Evolutionary conservation across 2,113 vertebrate genomes (phyloP).

Genomic region (Syngnathus scovelli): DNA sequence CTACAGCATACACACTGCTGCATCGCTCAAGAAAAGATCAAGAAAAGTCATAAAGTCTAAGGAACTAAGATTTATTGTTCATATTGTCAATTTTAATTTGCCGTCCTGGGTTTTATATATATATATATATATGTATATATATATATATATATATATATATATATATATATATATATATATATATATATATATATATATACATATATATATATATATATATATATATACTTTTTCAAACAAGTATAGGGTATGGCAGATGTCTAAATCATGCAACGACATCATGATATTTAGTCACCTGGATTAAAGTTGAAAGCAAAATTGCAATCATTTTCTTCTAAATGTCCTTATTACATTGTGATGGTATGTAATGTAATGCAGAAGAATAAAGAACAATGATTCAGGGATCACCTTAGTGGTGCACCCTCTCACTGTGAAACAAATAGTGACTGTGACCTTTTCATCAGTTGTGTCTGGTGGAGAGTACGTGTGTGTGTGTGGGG

Average conservation of each 20-base stretch:
- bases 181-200: no score
- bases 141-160: no score
- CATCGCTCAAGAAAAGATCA: not conserved
- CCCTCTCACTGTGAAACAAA: constrained; percentile 15
- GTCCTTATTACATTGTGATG: no score
- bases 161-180: no score
- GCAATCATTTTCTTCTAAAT: no score
- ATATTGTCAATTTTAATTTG: not conserved
- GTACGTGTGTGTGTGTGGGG: no score
- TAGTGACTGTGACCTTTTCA: constrained; percentile 43
- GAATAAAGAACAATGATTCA: constrained; percentile 2
- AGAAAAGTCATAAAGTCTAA: not conserved
- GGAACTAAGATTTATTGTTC: not conserved
- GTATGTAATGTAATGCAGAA: not conserved
- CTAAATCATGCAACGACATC: not conserved
- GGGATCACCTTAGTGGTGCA: constrained; percentile 2
- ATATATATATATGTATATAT: no score
- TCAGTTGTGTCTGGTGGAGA: constrained; percentile 40
- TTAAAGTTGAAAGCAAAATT: not conserved
- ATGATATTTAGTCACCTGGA: not conserved
- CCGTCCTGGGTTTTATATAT: not conserved
- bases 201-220: no score
- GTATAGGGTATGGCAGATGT: not conserved
- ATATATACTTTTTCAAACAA: no score
- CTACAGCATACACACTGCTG: not conserved